Percentiles rank a stretch among this genome's conserved stretches.
Conservation (phyloP, 2,888 invertebrate genomes). For the Mesorhabditis belari region DNA sequence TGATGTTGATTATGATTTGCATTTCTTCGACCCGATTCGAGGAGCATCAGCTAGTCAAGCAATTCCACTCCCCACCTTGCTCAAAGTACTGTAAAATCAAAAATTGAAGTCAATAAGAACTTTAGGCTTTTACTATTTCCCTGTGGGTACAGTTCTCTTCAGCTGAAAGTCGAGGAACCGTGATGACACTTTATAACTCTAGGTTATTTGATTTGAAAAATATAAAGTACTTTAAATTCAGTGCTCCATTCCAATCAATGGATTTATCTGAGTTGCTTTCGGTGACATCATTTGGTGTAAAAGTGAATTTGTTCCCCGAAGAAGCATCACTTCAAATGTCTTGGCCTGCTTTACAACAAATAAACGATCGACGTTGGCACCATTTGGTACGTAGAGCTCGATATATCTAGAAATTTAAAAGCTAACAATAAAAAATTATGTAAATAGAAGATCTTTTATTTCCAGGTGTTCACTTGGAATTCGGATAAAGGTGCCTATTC, state of each 20-base stretch:
- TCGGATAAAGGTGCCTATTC: conserved; percentile 77
- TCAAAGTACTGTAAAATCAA: no score
- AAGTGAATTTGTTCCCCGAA: conserved; percentile 9
- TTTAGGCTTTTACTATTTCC: conserved; percentile 78
- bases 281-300: conserved; percentile 9
- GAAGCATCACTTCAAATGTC: conserved; percentile 17
- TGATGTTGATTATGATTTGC: conserved; percentile 92
- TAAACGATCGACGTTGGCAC: conserved; percentile 94
- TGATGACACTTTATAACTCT: conserved; percentile 85
- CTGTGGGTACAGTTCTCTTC: conserved; percentile 94
- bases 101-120: no score
- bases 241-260: conserved; percentile 1
- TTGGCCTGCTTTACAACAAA: conserved; percentile 53
- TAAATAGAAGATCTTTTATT: conserved; percentile 52
- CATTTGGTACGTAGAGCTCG: conserved; percentile 38
- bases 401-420: no score
- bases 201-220: no score
- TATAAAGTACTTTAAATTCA: no score
- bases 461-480: conserved; percentile 88
- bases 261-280: conserved; percentile 3
- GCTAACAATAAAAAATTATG: no score
- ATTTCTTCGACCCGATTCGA: conserved; percentile 78
- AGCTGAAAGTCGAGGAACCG: conserved; percentile 69
- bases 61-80: conserved; percentile 68
- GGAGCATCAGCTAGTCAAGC: conserved; percentile 85